Conservation (phyloP, 2,113 vertebrate species). For the Speoplatyrhinus poulsoni region DNA sequence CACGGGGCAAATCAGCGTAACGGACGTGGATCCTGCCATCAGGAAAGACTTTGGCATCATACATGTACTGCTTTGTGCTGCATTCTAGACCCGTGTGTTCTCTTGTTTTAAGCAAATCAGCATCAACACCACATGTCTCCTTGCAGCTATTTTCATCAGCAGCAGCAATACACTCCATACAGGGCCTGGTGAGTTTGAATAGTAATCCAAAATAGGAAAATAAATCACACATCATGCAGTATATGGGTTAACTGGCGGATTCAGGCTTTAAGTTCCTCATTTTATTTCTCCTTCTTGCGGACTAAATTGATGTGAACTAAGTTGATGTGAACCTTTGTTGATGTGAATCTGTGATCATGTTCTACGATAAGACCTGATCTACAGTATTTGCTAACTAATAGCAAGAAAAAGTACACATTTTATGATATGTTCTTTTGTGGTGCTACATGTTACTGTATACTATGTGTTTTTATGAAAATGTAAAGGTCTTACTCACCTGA, state of each 20-base stretch:
- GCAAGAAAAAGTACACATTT: too few relatives aligned
- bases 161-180: conserved; percentile 4
- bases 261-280: background rate
- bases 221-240: background rate
- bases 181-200: conserved; percentile 9
- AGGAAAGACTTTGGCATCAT: conserved; percentile 2
- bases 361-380: too few relatives aligned
- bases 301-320: too few relatives aligned
- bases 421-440: too few relatives aligned
- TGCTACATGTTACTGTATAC: too few relatives aligned
- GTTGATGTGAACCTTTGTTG: too few relatives aligned
- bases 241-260: background rate
- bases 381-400: too few relatives aligned
- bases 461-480: background rate
- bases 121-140: fast-evolving
- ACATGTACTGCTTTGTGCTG: background rate
- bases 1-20: conserved; percentile 34
- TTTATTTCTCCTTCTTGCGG: too few relatives aligned
- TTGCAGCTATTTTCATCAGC: background rate
- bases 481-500: conserved; percentile 45
- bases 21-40: conserved; percentile 9
- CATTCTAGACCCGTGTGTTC: conserved; percentile 14
- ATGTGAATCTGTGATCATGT: too few relatives aligned
- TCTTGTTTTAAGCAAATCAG: fast-evolving
- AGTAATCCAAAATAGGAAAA: background rate